Evolutionary conservation across 2,113 vertebrate genomes (phyloP).

Genomic region (Trogon surrucura): DNA sequence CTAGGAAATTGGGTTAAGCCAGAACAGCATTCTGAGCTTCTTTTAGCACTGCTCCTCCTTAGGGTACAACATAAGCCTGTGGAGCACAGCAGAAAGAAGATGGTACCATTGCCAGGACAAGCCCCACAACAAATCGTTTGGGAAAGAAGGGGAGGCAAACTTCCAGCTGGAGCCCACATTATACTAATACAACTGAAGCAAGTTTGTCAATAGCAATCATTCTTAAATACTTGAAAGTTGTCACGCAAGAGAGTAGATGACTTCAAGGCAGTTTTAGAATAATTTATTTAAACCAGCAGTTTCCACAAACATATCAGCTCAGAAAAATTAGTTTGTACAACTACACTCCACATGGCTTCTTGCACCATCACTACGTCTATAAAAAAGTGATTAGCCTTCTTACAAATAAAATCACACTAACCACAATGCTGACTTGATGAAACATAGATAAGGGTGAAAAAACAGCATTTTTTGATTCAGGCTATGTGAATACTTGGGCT

Average conservation of each 20-base stretch:
- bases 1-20: not conserved
- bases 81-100: not conserved
- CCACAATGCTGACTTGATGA: not conserved
- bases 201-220: not conserved
- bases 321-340: not conserved
- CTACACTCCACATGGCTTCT: not conserved
- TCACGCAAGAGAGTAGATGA: not conserved
- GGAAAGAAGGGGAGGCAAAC: not conserved
- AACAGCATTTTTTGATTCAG: not conserved
- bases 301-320: rapidly evolving
- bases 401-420: not conserved
- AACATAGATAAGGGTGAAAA: not conserved
- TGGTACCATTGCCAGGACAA: not conserved
- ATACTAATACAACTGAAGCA: not conserved
- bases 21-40: not conserved
- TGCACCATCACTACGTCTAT: not conserved
- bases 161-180: rapidly evolving
- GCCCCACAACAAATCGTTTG: not conserved
- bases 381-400: not conserved
- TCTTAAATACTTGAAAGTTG: not conserved
- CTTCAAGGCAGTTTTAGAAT: not conserved
- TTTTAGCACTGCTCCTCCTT: not conserved
- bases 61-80: not conserved
- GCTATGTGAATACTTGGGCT: not conserved
- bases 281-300: not conserved